Evolutionary conservation across 37 sponge, comb jelly and placozoan species (phyloP).

Genomic region (Corticium candelabrum): DNA sequence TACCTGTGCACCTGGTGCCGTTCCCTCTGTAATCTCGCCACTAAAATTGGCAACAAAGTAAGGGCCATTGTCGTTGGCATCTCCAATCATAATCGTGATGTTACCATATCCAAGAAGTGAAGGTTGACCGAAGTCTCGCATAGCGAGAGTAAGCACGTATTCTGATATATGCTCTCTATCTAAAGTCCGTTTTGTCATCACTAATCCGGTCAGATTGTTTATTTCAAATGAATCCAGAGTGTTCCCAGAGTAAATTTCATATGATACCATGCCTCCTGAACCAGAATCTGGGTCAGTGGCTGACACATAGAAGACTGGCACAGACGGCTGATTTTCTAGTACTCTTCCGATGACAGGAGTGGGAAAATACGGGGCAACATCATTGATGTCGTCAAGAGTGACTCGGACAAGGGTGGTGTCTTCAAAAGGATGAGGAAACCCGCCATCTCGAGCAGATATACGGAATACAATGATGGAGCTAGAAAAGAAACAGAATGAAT

Average conservation of each 20-base stretch:
- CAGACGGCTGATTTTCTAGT: background rate
- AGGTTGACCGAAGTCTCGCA: conserved; percentile 19
- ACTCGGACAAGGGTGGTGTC: conserved; percentile 46
- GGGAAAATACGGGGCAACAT: conserved; percentile 41
- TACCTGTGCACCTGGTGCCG: background rate
- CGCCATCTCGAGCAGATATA: conserved; percentile 70
- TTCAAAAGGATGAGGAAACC: conserved; percentile 59
- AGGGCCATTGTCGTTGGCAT: conserved; percentile 25
- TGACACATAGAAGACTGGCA: background rate
- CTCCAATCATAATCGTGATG: conserved; percentile 18
- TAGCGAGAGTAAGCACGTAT: conserved; percentile 39
- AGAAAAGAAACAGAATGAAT: background rate
- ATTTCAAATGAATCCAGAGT: conserved; percentile 26
- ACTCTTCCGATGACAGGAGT: background rate
- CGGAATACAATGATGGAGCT: conserved; percentile 32
- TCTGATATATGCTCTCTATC: conserved; percentile 29
- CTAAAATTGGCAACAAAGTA: background rate
- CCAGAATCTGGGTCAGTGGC: conserved; percentile 22
- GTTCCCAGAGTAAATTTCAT: conserved; percentile 31
- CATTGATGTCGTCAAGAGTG: conserved; percentile 49
- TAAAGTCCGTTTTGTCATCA: conserved; percentile 20
- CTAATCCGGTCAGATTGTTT: conserved; percentile 32
- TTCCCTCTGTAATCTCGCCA: background rate
- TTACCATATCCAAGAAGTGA: background rate
- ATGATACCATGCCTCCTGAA: conserved; percentile 1